Conservation (phyloP, 2,113 vertebrate species). For the Tetrax tetrax region DNA sequence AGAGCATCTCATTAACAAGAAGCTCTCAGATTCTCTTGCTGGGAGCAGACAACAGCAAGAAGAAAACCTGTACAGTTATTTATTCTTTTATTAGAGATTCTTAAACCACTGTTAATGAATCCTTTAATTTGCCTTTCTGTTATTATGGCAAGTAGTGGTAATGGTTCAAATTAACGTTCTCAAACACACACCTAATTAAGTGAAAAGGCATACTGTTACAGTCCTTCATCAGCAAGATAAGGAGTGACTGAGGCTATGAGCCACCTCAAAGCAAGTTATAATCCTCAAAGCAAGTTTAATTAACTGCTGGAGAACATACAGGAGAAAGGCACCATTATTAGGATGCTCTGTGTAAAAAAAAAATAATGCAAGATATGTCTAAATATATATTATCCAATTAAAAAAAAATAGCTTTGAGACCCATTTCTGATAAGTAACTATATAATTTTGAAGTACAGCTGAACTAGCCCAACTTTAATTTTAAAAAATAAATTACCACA, state of each 20-base stretch:
- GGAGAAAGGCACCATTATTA: not conserved
- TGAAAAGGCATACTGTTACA: not conserved
- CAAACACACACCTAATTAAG: slow-evolving; percentile 37
- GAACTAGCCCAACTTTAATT: not conserved
- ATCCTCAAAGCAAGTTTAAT: slow-evolving; percentile 8
- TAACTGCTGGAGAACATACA: not conserved
- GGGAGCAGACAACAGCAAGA: not conserved
- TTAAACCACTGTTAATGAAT: not conserved
- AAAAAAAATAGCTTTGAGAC: not conserved
- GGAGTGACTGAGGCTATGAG: slow-evolving; percentile 7
- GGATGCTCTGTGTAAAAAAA: not conserved
- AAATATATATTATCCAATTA: not conserved
- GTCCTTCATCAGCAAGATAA: not conserved
- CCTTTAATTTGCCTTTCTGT: slow-evolving; percentile 1
- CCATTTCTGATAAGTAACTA: not conserved
- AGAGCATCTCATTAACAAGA: not conserved
- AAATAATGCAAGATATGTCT: not conserved
- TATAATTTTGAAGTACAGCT: not conserved
- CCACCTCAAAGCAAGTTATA: not conserved
- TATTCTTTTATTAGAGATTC: not conserved
- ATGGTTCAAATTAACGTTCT: slow-evolving; percentile 8
- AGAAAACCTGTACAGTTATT: not conserved
- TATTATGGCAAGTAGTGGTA: not conserved
- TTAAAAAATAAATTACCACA: not conserved
- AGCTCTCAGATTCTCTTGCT: not conserved